A percentile compares a stretch with the other conserved stretches of the same genome.
These are phyloP conservation scores for Biston stratarius DNA, from an alignment of 2,888 invertebrate genomes.

Conservation along the genomic window DNA sequence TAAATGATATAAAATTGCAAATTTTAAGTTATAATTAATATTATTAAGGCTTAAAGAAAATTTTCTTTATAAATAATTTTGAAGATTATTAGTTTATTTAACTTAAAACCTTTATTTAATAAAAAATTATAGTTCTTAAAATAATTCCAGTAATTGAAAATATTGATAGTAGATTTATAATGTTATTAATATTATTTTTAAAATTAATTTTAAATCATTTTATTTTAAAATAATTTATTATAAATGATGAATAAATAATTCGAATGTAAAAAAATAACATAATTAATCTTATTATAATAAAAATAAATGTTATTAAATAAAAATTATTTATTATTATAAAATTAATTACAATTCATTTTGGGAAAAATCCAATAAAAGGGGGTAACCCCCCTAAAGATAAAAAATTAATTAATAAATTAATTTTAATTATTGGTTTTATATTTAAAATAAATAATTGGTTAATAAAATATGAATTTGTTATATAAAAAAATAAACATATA, in stretches of 20 bases:
- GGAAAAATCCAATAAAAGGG: slow-evolving; percentile 87
- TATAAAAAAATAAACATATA: slow-evolving; percentile 78
- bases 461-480: slow-evolving; percentile 78
- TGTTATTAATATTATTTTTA: slow-evolving; percentile 65
- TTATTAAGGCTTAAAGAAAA: slow-evolving; percentile 87
- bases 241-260: slow-evolving; percentile 77
- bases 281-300: slow-evolving; percentile 84
- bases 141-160: slow-evolving; percentile 65
- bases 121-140: slow-evolving; percentile 69
- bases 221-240: slow-evolving; percentile 80
- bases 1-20: slow-evolving; percentile 88
- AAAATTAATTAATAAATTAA: slow-evolving; percentile 82
- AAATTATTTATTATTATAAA: slow-evolving; percentile 75
- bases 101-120: slow-evolving; percentile 84
- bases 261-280: slow-evolving; percentile 86
- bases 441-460: slow-evolving; percentile 81
- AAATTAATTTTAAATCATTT: slow-evolving; percentile 74
- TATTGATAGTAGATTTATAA: slow-evolving; percentile 61
- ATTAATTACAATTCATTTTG: slow-evolving; percentile 87
- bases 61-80: slow-evolving; percentile 87
- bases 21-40: slow-evolving; percentile 76
- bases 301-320: slow-evolving; percentile 72
- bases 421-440: slow-evolving; percentile 76
- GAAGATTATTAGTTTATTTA: slow-evolving; percentile 88
- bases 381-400: slow-evolving; percentile 87